Evolutionary conservation across 2,113 vertebrate genomes (phyloP), one percentile per base, ranked within the genome.

Genomic region (Cochlearius cochlearius): DNA sequence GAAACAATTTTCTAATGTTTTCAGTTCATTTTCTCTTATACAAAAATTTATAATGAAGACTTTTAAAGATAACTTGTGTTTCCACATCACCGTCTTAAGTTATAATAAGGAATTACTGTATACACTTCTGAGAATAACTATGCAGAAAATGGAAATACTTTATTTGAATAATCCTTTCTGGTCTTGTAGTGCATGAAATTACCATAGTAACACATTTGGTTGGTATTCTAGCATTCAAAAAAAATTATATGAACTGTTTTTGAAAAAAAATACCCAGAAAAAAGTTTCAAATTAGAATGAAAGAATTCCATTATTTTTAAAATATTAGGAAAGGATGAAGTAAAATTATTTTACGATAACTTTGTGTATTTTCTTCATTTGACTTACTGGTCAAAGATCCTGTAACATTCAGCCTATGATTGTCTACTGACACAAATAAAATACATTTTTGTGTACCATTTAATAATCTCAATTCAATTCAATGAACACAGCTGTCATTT

Each of bases 401-500:
- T 58, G 8, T 68, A 49, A 30, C 16, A 49, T 58, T 88, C 12
- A 32, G 38, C 7, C 73, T 47, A 10, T 34, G 23, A 32, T n/a
- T 77, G 20, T 38, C 47, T 84, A 10, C 12, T 87, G 56, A 68
- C 38, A 49, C 4, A 87, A 67, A 71, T 39, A 32, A 71, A 85
- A 60, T 11, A n/a, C 7, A 17, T 12, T 30, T 76, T 41, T 73
- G 3, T 62, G 16, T 93, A 29, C 38, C 26, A 27, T 69, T 90
- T 86, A 94, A 87, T 92, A 86, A 96, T 66, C 60, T 59, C 32
- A 52, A 10, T 96, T 29, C n/a, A 38, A 68, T 95, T 86, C 52
- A 77, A 82, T 85, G 17, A 92, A 75, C 29, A 49, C 95, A 98
- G 97, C 52, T 97, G n/a, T 98, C 97, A 43, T 94, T 96, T 78